Evolutionary conservation across 2,113 vertebrate species (phyloP).

Genomic region (Syrrhaptes paradoxus): DNA sequence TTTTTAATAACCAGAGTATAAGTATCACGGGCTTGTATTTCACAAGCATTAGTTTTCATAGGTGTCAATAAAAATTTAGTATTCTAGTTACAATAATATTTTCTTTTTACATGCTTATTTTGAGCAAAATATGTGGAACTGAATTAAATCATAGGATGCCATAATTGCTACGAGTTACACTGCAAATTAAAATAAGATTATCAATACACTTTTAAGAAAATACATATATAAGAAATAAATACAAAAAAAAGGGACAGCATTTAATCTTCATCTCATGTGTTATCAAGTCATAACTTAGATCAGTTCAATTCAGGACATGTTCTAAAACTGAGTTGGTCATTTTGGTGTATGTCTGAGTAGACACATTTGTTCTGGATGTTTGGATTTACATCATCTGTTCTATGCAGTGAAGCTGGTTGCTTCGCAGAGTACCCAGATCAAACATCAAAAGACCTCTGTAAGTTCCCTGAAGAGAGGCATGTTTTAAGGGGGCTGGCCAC

Average conservation of each 20-base stretch:
- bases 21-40: not conserved
- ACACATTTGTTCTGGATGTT: not conserved
- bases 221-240: too few species aligned
- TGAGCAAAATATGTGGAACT: not conserved
- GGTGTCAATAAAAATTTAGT: not conserved
- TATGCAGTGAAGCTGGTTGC: not conserved
- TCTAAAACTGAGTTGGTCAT: not conserved
- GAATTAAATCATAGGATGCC: not conserved
- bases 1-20: not conserved
- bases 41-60: not conserved
- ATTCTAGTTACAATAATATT: not conserved
- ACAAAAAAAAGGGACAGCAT: not conserved
- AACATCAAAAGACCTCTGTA: rapidly evolving
- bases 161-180: not conserved
- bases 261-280: not conserved
- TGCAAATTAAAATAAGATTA: not conserved
- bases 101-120: not conserved
- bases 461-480: not conserved
- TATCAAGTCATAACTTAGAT: not conserved
- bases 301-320: not conserved
- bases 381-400: not conserved
- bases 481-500: not conserved
- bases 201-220: not conserved
- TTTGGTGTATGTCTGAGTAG: not conserved
- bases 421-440: not conserved